Evolutionary conservation across 2,888 invertebrate genomes (phyloP).

Genomic region (Thalpophila matura): DNA sequence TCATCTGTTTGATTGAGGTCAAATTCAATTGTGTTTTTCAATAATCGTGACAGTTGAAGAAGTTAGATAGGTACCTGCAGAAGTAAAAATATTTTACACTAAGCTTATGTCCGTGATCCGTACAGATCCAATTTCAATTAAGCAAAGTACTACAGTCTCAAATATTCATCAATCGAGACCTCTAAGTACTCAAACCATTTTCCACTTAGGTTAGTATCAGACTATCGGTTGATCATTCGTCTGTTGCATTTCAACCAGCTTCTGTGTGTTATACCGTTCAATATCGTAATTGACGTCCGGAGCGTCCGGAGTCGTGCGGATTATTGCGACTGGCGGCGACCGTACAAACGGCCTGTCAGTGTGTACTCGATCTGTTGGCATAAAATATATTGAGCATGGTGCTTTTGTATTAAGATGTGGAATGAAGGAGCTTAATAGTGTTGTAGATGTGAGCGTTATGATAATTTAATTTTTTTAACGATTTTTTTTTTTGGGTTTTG

Average conservation of each 20-base stretch:
- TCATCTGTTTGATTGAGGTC: too few relatives aligned
- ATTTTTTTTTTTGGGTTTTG: not conserved
- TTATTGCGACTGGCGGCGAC: constrained; percentile 45
- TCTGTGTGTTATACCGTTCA: constrained; percentile 46
- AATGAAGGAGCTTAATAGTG: not conserved
- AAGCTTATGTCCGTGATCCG: too few relatives aligned
- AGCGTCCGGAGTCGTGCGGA: constrained; percentile 29
- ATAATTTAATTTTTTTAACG: not conserved
- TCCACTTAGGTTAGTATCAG: constrained; percentile 28
- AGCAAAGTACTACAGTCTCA: constrained; percentile 5
- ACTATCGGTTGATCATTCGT: constrained; percentile 44
- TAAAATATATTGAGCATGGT: constrained; percentile 14
- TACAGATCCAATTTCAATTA: not conserved
- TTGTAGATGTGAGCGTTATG: not conserved
- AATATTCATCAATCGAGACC: constrained; percentile 23
- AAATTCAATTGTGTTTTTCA: too few relatives aligned
- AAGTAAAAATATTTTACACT: too few relatives aligned
- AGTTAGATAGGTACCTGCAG: too few relatives aligned
- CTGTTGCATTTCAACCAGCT: constrained; percentile 49
- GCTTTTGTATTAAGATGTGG: not conserved
- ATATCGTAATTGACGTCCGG: constrained; percentile 60
- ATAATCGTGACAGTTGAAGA: too few relatives aligned
- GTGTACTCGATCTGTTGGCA: constrained; percentile 22
- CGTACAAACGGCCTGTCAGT: constrained; percentile 37
- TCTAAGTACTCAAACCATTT: constrained; percentile 28